Percentiles rank a stretch among this genome's conserved stretches.
These are phyloP conservation scores for Apeltes quadracus DNA, from an alignment of 2,113 vertebrate genomes.

Conservation along the genomic window DNA sequence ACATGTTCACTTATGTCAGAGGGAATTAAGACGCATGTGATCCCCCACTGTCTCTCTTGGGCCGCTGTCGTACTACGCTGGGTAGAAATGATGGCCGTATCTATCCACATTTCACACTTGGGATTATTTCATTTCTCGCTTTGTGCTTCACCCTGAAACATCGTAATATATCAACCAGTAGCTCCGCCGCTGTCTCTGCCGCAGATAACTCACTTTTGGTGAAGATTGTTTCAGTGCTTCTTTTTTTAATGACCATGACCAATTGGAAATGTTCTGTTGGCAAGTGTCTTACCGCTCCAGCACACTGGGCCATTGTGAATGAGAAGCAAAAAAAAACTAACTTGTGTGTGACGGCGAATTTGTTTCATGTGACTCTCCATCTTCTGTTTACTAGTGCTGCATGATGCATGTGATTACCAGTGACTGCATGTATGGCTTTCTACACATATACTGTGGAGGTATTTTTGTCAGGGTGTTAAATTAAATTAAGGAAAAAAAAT, in stretches of 20 bases:
- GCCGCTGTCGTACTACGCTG: conserved; percentile 55
- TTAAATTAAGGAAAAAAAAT: no score
- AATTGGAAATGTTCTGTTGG: conserved; percentile 81
- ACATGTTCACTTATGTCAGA: conserved; percentile 73
- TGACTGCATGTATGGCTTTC: conserved; percentile 1
- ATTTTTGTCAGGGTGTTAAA: not conserved
- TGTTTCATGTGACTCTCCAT: conserved; percentile 59
- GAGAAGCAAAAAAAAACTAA: conserved; percentile 36
- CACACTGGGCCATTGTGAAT: conserved; percentile 75
- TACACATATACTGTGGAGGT: not conserved
- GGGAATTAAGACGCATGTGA: conserved; percentile 60
- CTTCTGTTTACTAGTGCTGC: conserved; percentile 5
- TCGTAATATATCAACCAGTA: conserved; percentile 76
- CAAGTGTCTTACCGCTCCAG: conserved; percentile 57
- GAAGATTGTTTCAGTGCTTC: conserved; percentile 74
- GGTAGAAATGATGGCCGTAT: conserved; percentile 69
- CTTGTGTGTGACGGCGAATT: conserved; percentile 53
- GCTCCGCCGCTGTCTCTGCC: conserved; percentile 35
- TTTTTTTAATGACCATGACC: conserved; percentile 76
- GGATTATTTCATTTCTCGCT: conserved; percentile 73
- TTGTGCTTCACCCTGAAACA: conserved; percentile 67
- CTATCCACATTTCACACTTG: conserved; percentile 78
- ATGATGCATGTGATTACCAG: conserved; percentile 30
- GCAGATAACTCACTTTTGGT: conserved; percentile 72
- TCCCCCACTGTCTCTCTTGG: conserved; percentile 45